phyloP scores from a whole-genome alignment of 2,113 vertebrate species.

The Callochromis pleurospilus region DNA sequence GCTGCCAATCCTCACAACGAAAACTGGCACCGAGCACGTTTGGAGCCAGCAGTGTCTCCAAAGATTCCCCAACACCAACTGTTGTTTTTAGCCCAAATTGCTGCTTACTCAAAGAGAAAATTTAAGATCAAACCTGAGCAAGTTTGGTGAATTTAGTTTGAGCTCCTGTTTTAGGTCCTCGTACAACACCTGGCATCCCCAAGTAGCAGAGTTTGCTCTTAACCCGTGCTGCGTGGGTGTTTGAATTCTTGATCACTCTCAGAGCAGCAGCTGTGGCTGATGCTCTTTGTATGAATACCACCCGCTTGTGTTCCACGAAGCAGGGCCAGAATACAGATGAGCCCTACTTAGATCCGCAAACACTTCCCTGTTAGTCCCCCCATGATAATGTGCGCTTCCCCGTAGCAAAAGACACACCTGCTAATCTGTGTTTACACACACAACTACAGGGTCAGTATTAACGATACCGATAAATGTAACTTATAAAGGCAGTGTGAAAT shows the following conservation, averaged over 20 bases:
- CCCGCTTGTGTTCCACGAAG: background rate
- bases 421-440: background rate
- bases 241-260: constrained; percentile 6
- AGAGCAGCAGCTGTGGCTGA: constrained; percentile 25
- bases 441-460: background rate
- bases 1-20: background rate
- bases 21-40: constrained; percentile 7
- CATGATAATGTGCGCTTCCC: background rate
- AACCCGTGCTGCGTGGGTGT: background rate
- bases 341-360: background rate
- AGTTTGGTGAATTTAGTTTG: background rate
- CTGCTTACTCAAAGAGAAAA: background rate
- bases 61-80: background rate
- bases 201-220: background rate
- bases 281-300: constrained; percentile 24
- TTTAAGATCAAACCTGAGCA: background rate
- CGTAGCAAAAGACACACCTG: constrained; percentile 14
- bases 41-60: background rate
- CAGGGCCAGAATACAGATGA: constrained; percentile 45
- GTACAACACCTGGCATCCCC: background rate
- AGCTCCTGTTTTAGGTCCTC: background rate
- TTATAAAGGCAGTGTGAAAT: background rate
- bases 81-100: background rate
- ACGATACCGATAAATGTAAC: background rate
- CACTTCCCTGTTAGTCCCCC: background rate